Conservation (phyloP, 2,113 vertebrate genomes). For the Mormyrus iriodes region DNA sequence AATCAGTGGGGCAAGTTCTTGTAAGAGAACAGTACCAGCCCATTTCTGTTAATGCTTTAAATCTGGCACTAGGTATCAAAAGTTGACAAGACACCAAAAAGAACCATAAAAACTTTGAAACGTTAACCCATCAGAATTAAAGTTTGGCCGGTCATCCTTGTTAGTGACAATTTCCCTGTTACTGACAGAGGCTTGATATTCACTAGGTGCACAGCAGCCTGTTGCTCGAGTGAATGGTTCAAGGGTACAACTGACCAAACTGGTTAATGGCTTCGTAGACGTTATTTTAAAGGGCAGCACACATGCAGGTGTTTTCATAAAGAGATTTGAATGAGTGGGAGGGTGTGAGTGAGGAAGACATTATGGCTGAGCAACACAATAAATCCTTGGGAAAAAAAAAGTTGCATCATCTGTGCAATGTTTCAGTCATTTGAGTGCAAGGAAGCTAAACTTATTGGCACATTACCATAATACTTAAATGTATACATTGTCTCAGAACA, state of each 20-base stretch:
- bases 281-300: background rate
- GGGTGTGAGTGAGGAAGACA: background rate
- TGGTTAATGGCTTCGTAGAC: background rate
- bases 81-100: background rate
- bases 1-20: background rate
- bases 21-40: background rate
- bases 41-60: background rate
- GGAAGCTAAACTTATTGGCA: background rate
- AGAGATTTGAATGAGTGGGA: background rate
- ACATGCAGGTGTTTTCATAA: background rate
- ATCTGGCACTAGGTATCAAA: background rate
- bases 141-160: background rate
- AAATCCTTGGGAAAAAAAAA: constrained; percentile 11
- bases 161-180: background rate
- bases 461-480: background rate
- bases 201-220: background rate
- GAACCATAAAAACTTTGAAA: background rate
- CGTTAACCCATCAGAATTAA: background rate
- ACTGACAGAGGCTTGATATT: background rate
- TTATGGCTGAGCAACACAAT: background rate
- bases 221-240: background rate
- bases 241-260: background rate
- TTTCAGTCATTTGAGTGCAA: constrained; percentile 1
- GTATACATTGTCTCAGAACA: background rate
- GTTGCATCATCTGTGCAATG: constrained; percentile 2